Evolutionary conservation across 2,888 invertebrate species (phyloP).

Genomic region (Meteorus colon): DNA sequence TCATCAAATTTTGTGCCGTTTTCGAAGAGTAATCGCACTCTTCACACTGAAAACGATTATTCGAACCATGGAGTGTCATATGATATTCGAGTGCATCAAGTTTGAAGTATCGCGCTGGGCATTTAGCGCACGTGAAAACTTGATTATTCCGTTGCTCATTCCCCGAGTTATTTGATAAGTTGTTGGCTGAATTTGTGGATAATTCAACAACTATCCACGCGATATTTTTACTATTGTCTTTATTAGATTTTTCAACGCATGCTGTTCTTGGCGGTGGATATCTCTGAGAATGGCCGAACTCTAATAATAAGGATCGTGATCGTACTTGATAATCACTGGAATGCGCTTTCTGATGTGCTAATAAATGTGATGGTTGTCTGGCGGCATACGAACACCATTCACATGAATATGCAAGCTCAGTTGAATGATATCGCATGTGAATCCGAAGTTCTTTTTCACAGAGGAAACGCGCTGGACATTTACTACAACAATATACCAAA

Average conservation of each 20-base stretch:
- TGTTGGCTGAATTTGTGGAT: slow-evolving; percentile 32
- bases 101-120: slow-evolving; percentile 85
- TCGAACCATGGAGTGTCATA: slow-evolving; percentile 79
- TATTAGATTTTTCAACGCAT: slow-evolving; percentile 62
- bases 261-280: slow-evolving; percentile 79
- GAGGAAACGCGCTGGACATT: slow-evolving; percentile 89
- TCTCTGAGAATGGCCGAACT: slow-evolving; percentile 79
- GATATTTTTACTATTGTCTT: slow-evolving; percentile 49
- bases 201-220: slow-evolving; percentile 68
- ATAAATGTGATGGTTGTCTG: slow-evolving; percentile 80
- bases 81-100: slow-evolving; percentile 82
- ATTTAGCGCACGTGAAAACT: slow-evolving; percentile 77
- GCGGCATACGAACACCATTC: slow-evolving; percentile 86
- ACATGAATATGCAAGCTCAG: slow-evolving; percentile 80
- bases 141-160: slow-evolving; percentile 57
- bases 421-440: slow-evolving; percentile 83
- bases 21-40: slow-evolving; percentile 83
- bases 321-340: slow-evolving; percentile 86
- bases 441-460: slow-evolving; percentile 83
- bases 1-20: slow-evolving; percentile 80
- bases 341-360: slow-evolving; percentile 83
- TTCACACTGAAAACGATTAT: slow-evolving; percentile 80
- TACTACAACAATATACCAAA: slow-evolving; percentile 82
- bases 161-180: slow-evolving; percentile 6
- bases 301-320: slow-evolving; percentile 80